Conservation (phyloP, 2,797 vertebrate genomes). For the Spheniscus humboldti region DNA sequence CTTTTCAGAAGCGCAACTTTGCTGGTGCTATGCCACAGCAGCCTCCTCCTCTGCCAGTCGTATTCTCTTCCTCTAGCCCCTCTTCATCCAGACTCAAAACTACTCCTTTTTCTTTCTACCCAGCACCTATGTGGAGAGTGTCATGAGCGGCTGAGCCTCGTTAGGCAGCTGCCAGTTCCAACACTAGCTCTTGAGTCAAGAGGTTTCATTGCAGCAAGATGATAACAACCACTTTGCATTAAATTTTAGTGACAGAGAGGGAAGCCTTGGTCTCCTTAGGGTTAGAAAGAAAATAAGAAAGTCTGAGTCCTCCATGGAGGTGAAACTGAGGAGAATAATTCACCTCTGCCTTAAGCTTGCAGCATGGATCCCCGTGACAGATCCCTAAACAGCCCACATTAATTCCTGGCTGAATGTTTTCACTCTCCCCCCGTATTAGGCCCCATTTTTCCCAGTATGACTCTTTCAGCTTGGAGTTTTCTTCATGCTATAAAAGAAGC, state of each 20-base stretch:
- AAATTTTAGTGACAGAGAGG: neutral
- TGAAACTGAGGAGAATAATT: neutral
- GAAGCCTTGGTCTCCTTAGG: neutral
- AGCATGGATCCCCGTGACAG: rapidly evolving
- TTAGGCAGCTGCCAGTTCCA: neutral
- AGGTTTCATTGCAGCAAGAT: neutral
- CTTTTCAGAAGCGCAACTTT: neutral
- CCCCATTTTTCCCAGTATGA: neutral
- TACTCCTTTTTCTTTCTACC: neutral
- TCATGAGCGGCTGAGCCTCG: neutral
- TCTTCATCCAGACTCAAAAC: neutral
- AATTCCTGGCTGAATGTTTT: neutral
- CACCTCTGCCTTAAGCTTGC: neutral
- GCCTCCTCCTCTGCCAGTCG: neutral
- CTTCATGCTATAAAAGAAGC: neutral
- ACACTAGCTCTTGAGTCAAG: neutral
- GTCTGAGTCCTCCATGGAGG: neutral
- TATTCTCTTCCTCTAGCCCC: neutral
- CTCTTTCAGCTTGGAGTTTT: neutral
- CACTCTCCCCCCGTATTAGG: neutral
- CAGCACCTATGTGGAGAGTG: neutral
- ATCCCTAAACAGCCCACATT: neutral
- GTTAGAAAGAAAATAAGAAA: neutral
- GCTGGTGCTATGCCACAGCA: rapidly evolving
- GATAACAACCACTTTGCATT: neutral